Conservation (phyloP, 1,140 invertebrate genomes). For the Tetranychus urticae region DNA sequence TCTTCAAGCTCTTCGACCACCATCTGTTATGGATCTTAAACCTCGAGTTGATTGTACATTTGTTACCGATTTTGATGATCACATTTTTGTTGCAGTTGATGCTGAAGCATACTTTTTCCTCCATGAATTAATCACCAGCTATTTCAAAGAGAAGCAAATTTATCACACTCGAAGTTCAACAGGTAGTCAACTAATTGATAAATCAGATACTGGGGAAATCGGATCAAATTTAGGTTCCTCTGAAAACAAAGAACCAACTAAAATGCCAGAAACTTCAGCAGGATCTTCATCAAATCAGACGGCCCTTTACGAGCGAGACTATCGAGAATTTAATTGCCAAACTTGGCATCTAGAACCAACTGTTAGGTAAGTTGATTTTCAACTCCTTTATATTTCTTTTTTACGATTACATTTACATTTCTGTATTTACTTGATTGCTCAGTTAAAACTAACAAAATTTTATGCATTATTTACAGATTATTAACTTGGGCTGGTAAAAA, state of each 20-base stretch:
- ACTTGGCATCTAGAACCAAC: slow-evolving; percentile 92
- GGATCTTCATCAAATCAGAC: neutral
- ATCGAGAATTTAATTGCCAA: slow-evolving; percentile 2
- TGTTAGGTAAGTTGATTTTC: slow-evolving; percentile 38
- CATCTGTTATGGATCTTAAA: slow-evolving; percentile 39
- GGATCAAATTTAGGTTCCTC: neutral
- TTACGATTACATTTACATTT: neutral
- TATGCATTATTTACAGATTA: slow-evolving; percentile 30
- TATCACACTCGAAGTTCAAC: slow-evolving; percentile 18
- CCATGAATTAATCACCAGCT: slow-evolving; percentile 84
- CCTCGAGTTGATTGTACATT: slow-evolving; percentile 84
- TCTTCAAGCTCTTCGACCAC: slow-evolving; percentile 41
- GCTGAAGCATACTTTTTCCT: slow-evolving; percentile 92
- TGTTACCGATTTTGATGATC: slow-evolving; percentile 92
- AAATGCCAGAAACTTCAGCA: too few relatives aligned
- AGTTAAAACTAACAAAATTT: neutral
- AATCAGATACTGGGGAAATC: neutral
- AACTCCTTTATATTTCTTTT: slow-evolving; percentile 4
- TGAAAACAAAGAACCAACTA: too few relatives aligned
- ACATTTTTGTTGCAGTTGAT: slow-evolving; percentile 91
- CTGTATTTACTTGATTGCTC: neutral
- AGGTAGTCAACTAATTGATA: neutral
- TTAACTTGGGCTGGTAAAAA: slow-evolving; percentile 85
- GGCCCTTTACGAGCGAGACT: neutral
- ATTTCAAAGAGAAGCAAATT: slow-evolving; percentile 71